Evolutionary conservation across 2,797 vertebrate species (phyloP), one percentile per base, ranked within the genome.

Genomic region (Phrynocephalus forsythii): DNA sequence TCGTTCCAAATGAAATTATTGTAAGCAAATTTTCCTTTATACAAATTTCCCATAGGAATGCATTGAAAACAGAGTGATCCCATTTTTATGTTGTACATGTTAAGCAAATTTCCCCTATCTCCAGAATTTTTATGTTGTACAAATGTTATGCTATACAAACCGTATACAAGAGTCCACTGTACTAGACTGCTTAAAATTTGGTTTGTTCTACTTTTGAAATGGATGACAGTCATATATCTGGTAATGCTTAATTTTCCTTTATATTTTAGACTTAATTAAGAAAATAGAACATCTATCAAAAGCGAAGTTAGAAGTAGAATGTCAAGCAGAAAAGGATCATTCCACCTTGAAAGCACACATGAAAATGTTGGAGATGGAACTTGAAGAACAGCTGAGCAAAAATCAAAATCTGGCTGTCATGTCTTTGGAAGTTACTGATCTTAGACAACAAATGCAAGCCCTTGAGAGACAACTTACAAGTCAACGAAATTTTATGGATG

Each of bases 401-500:
- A 97, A 96, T 56, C 94, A 97, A 24, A 97, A 98, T 72, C 95
- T 97, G 0, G 94, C 96, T 79, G 95, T 94, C 44, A 96, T 97
- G 92, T 96, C 97, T 2, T 90, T 95, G 88, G 97, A 98, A 81
- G 95, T 97, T 0, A 92, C 96, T 15, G 98, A 98, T 86, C 97
- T 99, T 67, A 95, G 94, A 91, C 98, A 99, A 95, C 98, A 96
- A 50, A 96, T 99, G 89, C 96, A 96, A 79, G 97, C 98, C 38
- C 97, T 99, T 48, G 98, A 99, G 93, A 99, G 98, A 91, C 99
- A 99, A 86, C 96, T 99, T 60, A 99, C 98, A 93, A 97, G 97
- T 22, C 96, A 99, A 91, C 95, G 99, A 0, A 98, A 99, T 79
- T 99, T 99, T 92, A 99, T 99, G 93, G 98, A 99, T 71, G 99